phyloP scores from a whole-genome alignment of 2,113 vertebrate genomes.

The Hippopotamus amphibius region DNA sequence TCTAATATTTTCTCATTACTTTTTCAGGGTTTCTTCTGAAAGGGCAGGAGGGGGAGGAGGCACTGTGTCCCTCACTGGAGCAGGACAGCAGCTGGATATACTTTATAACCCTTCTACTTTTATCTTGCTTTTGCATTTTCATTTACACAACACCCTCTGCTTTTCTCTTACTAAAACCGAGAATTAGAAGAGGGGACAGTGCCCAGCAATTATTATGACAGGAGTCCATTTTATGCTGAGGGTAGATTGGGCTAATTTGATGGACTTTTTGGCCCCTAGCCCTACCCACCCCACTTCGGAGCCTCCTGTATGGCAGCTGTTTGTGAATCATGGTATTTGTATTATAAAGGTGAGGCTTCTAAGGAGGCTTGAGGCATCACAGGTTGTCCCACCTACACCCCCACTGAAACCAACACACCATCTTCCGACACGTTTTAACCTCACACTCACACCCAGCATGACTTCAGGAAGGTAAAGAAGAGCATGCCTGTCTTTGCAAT shows the following conservation, averaged over 20 bases:
- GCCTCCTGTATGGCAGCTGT: not conserved
- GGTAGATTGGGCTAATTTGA: not conserved
- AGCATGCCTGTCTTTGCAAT: not conserved
- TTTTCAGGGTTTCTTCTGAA: not conserved
- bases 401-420: not conserved
- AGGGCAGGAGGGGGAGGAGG: fast-evolving
- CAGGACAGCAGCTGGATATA: fast-evolving
- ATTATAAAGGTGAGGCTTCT: not conserved
- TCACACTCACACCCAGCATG: not conserved
- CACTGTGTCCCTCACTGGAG: fast-evolving
- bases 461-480: not conserved
- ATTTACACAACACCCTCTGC: not conserved
- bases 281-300: not conserved
- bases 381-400: not conserved
- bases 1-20: not conserved
- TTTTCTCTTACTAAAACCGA: not conserved
- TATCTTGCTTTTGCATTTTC: not conserved
- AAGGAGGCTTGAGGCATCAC: not conserved
- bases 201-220: not conserved
- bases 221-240: not conserved
- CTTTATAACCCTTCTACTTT: not conserved
- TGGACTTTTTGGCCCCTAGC: fast-evolving
- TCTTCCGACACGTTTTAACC: not conserved
- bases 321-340: constrained; percentile 17
- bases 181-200: not conserved